These are phyloP conservation scores for Sinelater perroti DNA, from an alignment of 2,888 invertebrate genomes.

Conservation along the genomic window DNA sequence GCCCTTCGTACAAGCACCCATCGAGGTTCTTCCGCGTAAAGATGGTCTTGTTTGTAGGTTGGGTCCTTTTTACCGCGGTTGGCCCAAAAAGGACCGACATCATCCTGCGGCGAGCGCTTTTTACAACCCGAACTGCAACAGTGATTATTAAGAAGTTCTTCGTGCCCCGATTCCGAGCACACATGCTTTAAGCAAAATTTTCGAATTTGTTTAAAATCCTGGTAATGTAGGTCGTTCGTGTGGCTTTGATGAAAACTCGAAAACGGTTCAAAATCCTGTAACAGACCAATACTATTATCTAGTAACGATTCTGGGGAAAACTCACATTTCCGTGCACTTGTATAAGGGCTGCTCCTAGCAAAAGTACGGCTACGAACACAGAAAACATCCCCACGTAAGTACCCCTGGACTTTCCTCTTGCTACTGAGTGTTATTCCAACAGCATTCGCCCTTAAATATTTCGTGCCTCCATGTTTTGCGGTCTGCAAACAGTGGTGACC, in stretches of 20 bases:
- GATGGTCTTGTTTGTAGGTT: slow-evolving; percentile 54
- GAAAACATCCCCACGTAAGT: slow-evolving; percentile 4
- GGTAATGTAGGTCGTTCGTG: slow-evolving; percentile 19
- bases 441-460: slow-evolving; percentile 22
- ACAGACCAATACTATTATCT: slow-evolving; percentile 7
- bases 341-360: slow-evolving; percentile 6
- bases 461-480: too few relatives aligned
- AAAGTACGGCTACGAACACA: background rate
- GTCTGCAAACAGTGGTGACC: slow-evolving; percentile 1
- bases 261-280: slow-evolving; percentile 18
- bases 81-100: slow-evolving; percentile 62
- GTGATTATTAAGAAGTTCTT: background rate
- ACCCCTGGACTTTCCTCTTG: too few relatives aligned
- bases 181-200: slow-evolving; percentile 28
- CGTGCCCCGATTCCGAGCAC: slow-evolving; percentile 1
- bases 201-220: slow-evolving; percentile 43
- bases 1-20: slow-evolving; percentile 64
- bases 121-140: slow-evolving; percentile 42
- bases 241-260: background rate
- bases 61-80: slow-evolving; percentile 61
- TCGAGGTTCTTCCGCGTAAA: slow-evolving; percentile 66
- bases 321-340: slow-evolving; percentile 12
- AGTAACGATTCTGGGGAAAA: background rate
- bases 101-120: slow-evolving; percentile 49
- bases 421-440: too few relatives aligned